phyloP scores from a whole-genome alignment of 1,140 invertebrate species.

The Dysdera silvatica region DNA sequence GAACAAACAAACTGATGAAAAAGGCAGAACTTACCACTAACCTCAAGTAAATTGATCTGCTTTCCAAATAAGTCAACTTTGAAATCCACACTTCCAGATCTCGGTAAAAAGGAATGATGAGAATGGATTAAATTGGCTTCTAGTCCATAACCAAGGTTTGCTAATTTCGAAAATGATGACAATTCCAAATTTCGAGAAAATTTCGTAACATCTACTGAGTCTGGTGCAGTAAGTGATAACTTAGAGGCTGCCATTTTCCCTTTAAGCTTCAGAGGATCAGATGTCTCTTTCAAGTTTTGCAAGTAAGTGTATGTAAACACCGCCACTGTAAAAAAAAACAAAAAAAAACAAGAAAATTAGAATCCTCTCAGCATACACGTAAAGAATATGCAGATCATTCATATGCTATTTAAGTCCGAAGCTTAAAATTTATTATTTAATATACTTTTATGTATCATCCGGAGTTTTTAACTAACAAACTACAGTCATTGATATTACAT shows the following conservation, averaged over 20 bases:
- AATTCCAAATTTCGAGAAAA: constrained; percentile 19
- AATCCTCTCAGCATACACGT: too few species aligned
- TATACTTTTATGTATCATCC: too few species aligned
- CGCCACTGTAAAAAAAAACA: constrained; percentile 62
- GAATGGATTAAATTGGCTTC: constrained; percentile 56
- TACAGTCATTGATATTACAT: too few species aligned
- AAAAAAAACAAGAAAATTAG: too few species aligned
- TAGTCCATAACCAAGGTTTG: constrained; percentile 8
- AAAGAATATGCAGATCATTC: too few species aligned
- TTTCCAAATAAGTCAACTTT: constrained; percentile 78
- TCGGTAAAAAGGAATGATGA: constrained; percentile 73
- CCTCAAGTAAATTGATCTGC: constrained; percentile 72
- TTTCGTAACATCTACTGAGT: constrained; percentile 19
- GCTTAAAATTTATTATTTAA: too few species aligned
- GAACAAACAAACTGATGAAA: too few species aligned
- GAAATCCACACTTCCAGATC: constrained; percentile 67
- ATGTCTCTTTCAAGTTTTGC: constrained; percentile 62
- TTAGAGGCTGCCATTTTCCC: constrained; percentile 41
- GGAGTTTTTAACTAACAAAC: too few species aligned
- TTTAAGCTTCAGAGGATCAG: constrained; percentile 59
- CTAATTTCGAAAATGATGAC: constrained; percentile 3
- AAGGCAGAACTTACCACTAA: constrained; percentile 35
- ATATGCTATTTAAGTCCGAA: too few species aligned
- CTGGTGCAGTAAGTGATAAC: neutral
- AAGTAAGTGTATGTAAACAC: constrained; percentile 76